phyloP scores from a whole-genome alignment of 2,797 vertebrate species.

The Erethizon dorsatum region DNA sequence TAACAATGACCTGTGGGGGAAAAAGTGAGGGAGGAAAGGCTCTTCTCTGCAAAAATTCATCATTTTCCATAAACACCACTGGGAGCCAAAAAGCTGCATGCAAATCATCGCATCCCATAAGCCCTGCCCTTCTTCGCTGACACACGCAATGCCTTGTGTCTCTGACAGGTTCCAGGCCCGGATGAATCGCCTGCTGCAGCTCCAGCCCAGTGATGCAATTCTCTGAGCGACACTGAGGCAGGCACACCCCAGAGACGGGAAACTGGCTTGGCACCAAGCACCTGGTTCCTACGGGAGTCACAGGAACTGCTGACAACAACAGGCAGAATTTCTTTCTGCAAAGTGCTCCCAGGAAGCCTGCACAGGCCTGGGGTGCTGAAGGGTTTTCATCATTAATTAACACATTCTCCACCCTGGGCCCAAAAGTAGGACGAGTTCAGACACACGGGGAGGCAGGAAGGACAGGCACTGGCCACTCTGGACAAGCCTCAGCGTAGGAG shows the following conservation, averaged over 20 bases:
- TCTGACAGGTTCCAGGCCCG: slow-evolving; percentile 42
- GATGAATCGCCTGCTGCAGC: neutral
- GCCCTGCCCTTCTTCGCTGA: neutral
- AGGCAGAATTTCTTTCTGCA: neutral
- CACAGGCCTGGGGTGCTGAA: neutral
- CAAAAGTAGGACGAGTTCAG: neutral
- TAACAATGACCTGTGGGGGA: neutral
- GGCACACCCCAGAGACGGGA: slow-evolving; percentile 37
- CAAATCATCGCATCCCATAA: neutral
- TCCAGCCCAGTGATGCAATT: neutral
- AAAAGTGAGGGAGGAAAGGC: neutral
- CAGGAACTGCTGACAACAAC: slow-evolving; percentile 54
- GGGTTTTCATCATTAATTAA: slow-evolving; percentile 71
- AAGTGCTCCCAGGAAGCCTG: slow-evolving; percentile 43
- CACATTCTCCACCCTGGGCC: slow-evolving; percentile 32
- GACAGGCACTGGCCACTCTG: neutral
- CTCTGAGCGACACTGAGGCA: neutral
- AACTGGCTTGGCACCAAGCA: neutral
- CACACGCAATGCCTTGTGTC: neutral
- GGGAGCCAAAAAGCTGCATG: neutral
- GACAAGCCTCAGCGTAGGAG: neutral
- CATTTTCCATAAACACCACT: neutral
- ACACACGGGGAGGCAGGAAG: neutral
- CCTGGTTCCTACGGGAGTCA: neutral
- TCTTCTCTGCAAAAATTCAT: neutral